These are phyloP conservation scores for Enteromius trimaculatus DNA, from an alignment of 2,797 vertebrate species.

Conservation along the genomic window DNA sequence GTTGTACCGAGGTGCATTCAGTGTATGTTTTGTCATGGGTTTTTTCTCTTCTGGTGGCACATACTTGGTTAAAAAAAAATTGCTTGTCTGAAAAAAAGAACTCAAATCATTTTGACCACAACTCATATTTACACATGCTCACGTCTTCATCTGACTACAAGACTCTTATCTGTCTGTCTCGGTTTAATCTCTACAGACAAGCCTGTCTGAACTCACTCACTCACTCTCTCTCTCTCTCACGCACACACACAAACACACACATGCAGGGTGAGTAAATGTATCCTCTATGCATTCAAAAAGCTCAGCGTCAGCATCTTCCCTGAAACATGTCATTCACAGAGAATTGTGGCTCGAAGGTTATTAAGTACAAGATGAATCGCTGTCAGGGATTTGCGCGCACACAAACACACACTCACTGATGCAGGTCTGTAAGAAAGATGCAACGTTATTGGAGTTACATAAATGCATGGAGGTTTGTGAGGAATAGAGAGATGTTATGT, in stretches of 20 bases:
- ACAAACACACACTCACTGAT: background rate
- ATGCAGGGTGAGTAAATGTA: constrained; percentile 39
- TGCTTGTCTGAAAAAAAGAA: constrained; percentile 28
- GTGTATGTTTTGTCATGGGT: background rate
- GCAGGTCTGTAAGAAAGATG: constrained; percentile 53
- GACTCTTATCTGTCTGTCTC: constrained; percentile 52
- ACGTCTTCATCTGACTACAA: constrained; percentile 24
- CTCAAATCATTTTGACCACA: constrained; percentile 31
- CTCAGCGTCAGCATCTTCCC: constrained; percentile 49
- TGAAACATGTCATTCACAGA: constrained; percentile 51
- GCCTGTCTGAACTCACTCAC: constrained; percentile 4
- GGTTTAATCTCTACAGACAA: constrained; percentile 41
- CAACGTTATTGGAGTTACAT: constrained; percentile 71
- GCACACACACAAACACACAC: constrained; percentile 64
- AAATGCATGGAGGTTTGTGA: constrained; percentile 73
- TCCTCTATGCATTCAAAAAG: constrained; percentile 52
- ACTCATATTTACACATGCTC: constrained; percentile 12
- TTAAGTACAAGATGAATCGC: constrained; percentile 47
- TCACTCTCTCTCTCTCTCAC: constrained; percentile 48
- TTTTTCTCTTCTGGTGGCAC: constrained; percentile 30
- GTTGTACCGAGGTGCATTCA: constrained; percentile 9
- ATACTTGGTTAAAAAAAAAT: constrained; percentile 17
- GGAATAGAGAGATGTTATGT: constrained; percentile 75
- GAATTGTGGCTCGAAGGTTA: constrained; percentile 28
- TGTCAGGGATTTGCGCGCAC: constrained; percentile 11